Base-by-base conservation (phyloP, 2,797 vertebrate genomes). In the Chelidonichthys spinosus region DNA sequence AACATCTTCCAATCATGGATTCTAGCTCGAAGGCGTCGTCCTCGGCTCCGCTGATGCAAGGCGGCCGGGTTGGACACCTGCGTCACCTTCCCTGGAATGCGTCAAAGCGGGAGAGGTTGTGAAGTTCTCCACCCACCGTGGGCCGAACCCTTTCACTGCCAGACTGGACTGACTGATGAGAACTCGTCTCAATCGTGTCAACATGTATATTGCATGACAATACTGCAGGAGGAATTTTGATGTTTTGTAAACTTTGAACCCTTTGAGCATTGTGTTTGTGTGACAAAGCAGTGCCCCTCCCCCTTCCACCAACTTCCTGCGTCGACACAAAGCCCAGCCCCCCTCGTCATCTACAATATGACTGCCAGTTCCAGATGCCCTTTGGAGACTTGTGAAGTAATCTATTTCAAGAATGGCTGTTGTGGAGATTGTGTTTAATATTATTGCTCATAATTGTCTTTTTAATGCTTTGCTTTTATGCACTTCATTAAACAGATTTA, bases 131-230 rank as follows among this genome's bases (percentile, higher is more conserved):
- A 50, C 46, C 74, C 33, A 8, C 76, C 33, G 61, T 52, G 79
- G 76, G 75, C 75, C 56, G 46, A 72, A 91, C 89, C 90, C 82
- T 76, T 84, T 88, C 92, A 92, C 92, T 93, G 92, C 87, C 93
- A 91, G 88, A 92, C 90, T 69, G 90, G 79, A 91, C 83, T 25
- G 25, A 25, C 25, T 25, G 25, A 74, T 70, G 72, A 79, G 75
- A 74, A 72, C 87, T 80, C 77, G 82, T 93, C 87, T 87, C 86
- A 82, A 84, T 90, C 54, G 84, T 93, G 92, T 95, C 93, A 83
- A 95, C 90, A 85, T 95, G 93, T 95, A 94, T 93, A 94, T 94
- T 95, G 94, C 95, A 95, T 95, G 94, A 95, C 91, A 91, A 93
- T 91, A 92, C 88, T 84, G 84, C 85, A 82, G 92, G 90, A 93